Evolutionary conservation across 2,113 vertebrate genomes (phyloP), one percentile per base, ranked within the genome.

Genomic region (Cranoglanis bouderius): DNA sequence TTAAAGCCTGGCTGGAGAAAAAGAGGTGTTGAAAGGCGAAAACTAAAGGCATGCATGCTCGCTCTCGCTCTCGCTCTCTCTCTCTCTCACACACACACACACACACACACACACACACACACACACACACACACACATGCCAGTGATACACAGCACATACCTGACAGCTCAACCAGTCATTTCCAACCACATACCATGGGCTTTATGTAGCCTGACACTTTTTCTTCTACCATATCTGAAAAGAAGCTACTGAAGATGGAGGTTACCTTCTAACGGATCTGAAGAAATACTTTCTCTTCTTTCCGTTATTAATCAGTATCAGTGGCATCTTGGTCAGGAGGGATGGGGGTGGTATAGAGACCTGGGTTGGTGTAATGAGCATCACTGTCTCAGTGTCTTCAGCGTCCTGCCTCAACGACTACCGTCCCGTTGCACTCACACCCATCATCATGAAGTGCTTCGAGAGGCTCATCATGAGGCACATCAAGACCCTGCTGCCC

Each of bases 1-100:
- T 85, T 90, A 86, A 67, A 84, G 53, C n/a, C 12, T 21, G 65
- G 55, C 38, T 84, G 53, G 43, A 49, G 77, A 89, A 86, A 35
- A 29, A 59, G 70, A 83, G 88, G 81, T 84, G 85, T 55, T 7
- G 55, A 88, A 38, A 72, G 63, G 51, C 35, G 65, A 38, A 61
- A 88, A n/a, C n/a, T n/a, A n/a, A 49, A 83, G 53, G 38, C 65
- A 67, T 49, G 67, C 81, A 75, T 51, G 4, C 74, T 18, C 24
- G 5, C 57, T 43, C 21, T 26, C 72, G 1, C 32, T 13, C 55
- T 26, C 35, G 2, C 19, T 2, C 35, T 1, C 80, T 10, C 21
- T 26, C 72, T 26, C 53, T 13, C 81, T 24, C 35, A 1, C n/a
- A 2, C 32, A 0, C 80, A 6, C 46, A 8, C 78, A 18, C 40